Evolutionary conservation across 2,888 invertebrate species (phyloP).

Genomic region (Ditula angustiorana): DNA sequence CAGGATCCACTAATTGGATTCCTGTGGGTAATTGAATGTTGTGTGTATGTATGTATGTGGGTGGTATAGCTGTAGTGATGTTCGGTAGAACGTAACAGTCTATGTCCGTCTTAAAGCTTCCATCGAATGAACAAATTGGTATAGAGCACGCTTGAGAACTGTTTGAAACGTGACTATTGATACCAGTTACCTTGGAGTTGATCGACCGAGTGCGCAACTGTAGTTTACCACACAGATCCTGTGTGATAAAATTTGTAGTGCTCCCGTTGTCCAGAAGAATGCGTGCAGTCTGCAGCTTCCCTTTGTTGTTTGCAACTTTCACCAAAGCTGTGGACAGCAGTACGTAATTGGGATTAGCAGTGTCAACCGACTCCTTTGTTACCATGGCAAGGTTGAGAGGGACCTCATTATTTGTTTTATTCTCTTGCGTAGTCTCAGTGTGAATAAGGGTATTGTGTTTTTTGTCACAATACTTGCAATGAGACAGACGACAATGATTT

Average conservation of each 20-base stretch:
- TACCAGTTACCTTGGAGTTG: not conserved
- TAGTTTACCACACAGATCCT: slow-evolving; percentile 1
- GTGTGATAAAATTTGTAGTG: slow-evolving; percentile 2
- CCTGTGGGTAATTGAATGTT: slow-evolving; percentile 5
- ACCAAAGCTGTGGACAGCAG: slow-evolving; percentile 46
- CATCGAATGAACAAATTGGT: not conserved
- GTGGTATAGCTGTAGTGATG: not conserved
- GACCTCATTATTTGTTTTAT: slow-evolving; percentile 1
- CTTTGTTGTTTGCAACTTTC: slow-evolving; percentile 18
- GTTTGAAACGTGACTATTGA: not conserved
- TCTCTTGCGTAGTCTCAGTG: not conserved
- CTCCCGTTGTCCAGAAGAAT: not conserved
- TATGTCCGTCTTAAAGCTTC: slow-evolving; percentile 3
- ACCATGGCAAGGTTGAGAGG: slow-evolving; percentile 12
- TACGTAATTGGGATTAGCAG: slow-evolving; percentile 21
- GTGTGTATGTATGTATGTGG: not conserved
- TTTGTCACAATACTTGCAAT: slow-evolving; percentile 44
- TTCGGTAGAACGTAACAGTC: slow-evolving; percentile 1
- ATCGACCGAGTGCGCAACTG: not conserved
- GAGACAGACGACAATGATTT: slow-evolving; percentile 37
- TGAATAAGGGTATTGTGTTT: slow-evolving; percentile 45
- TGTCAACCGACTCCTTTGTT: not conserved
- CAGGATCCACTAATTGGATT: slow-evolving; percentile 9
- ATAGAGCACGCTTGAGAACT: not conserved
- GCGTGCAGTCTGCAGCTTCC: slow-evolving; percentile 31